A percentile compares a stretch with the other conserved stretches of the same genome.
Evolutionary conservation across 23 tunicate species (phyloP).

Genomic region (Trididemnum clinides): DNA sequence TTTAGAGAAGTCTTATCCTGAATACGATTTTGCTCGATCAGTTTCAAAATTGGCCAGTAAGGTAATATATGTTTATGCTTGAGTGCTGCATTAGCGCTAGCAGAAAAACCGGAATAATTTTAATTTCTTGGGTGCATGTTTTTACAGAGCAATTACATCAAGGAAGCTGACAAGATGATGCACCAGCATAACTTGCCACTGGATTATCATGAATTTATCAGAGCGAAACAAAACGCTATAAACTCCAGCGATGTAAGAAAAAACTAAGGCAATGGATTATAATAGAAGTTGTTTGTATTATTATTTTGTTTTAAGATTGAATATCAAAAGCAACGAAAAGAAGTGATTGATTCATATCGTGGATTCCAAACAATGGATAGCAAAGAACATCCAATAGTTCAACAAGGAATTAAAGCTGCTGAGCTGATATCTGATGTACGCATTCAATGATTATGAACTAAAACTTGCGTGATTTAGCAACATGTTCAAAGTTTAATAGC

Average conservation of each 20-base stretch:
- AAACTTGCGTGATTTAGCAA: too few species aligned
- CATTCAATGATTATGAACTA: too few species aligned
- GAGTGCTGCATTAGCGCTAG: too few species aligned
- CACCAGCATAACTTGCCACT: conserved; percentile 86
- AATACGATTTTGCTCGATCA: conserved; percentile 63
- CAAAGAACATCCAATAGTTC: conserved; percentile 84
- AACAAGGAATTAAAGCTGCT: conserved; percentile 94
- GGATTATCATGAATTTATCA: conserved; percentile 89
- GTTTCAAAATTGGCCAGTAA: conserved; percentile 73
- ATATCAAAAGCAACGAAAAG: conserved; percentile 73
- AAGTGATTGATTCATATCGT: conserved; percentile 68
- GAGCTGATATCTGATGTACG: conserved; percentile 86
- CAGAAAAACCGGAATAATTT: too few species aligned
- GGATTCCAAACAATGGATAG: conserved; percentile 96
- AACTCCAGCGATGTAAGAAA: conserved; percentile 87
- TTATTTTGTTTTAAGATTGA: too few species aligned
- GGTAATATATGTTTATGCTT: conserved; percentile 66
- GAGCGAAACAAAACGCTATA: conserved; percentile 73
- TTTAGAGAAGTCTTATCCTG: conserved; percentile 84
- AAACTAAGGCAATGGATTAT: neutral
- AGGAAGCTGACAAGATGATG: conserved; percentile 88
- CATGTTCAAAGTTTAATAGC: too few species aligned
- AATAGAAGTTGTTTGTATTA: neutral
- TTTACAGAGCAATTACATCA: conserved; percentile 64
- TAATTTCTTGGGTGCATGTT: too few species aligned